Base-by-base conservation (phyloP, 2,797 vertebrate genomes). In the Catharus ustulatus region DNA sequence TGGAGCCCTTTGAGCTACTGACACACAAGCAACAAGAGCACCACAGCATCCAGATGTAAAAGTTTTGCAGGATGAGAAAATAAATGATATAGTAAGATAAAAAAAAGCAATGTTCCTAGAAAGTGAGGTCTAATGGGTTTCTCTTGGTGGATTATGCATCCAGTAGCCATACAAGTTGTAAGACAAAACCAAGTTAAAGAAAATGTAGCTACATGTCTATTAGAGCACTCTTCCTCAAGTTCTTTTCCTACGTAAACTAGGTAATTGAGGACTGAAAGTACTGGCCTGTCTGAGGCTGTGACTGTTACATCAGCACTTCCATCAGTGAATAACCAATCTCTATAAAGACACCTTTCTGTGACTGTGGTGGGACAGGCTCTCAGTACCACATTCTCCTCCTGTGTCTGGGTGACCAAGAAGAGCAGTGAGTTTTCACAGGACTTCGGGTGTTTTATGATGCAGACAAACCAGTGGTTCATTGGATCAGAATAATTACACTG, bases 11-110 rank as follows among this genome's bases (percentile, higher is more conserved):
- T 38, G 23, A 77, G 64, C 13, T 67, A 32, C 76, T 10, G 6
- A 55, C 40, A 21, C 30, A 49, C 14, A 58, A 78, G 46, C 0
- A 2, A 66, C 20, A 32, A 61, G 66, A 84, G 15, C 29, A 64
- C 30, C 14, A 15, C 3, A 4, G 59, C n/a, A 43, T 21, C 29
- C 17, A 7, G 8, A 54, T 3, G 1, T 14, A 61, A 77, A 90
- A 62, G 45, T 54, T 92, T 63, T 87, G 42, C 26, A 68, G 45
- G 57, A 76, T 48, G 62, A 67, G 54, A 67, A 89, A 93, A 90
- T 10, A 59, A 73, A 62, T n/a, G 0, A 62, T 48, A 57, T 2
- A 67, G 20, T 38, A 84, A 62, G 52, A 58, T 15, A 66, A 93
- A 42, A 63, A 90, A 85, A 87, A 83, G 49, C 68, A 49, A 15